Base-by-base conservation (phyloP, 2,797 vertebrate species). In the Valencia hispanica region DNA sequence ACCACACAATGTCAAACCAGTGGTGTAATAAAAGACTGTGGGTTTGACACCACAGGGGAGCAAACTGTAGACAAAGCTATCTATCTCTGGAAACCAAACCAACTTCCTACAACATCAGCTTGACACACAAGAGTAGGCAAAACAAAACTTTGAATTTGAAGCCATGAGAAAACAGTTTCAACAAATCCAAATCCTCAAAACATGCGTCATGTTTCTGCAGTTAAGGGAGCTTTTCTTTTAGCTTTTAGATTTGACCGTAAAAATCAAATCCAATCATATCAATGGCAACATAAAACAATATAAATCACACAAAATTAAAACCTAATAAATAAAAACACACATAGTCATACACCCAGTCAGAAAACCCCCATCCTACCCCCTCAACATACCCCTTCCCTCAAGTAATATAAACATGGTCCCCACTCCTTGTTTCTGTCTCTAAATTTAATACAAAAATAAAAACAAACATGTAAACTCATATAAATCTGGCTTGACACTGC, bases 241-340 rank as follows among this genome's bases (percentile, higher is more conserved):
- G 86, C 77, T 77, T 63, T 77, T 63, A 70, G 76, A 84, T 63
- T 85, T 12, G 15, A 77, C 82, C 76, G 72, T 74, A 74, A 82
- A 47, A 48, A 80, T 36, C n/a, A n/a, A n/a, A n/a, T n/a, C n/a
- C n/a, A n/a, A n/a, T n/a, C n/a, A n/a, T n/a, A n/a, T n/a, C n/a
- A n/a, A n/a, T n/a, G n/a, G n/a, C n/a, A n/a, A n/a, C n/a, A n/a
- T n/a, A n/a, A n/a, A n/a, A n/a, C n/a, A n/a, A n/a, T n/a, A n/a
- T n/a, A n/a, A n/a, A n/a, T n/a, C n/a, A n/a, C n/a, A n/a, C n/a
- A n/a, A n/a, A n/a, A n/a, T n/a, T n/a, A n/a, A n/a, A n/a, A n/a
- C n/a, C n/a, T n/a, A n/a, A n/a, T n/a, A n/a, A n/a, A n/a, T n/a
- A n/a, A n/a, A n/a, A n/a, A n/a, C n/a, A n/a, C n/a, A n/a, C n/a